A percentile compares a stretch with the other conserved stretches of the same genome.
phyloP scores from a whole-genome alignment of 2,888 invertebrate genomes.

The Lutraria lutraria region DNA sequence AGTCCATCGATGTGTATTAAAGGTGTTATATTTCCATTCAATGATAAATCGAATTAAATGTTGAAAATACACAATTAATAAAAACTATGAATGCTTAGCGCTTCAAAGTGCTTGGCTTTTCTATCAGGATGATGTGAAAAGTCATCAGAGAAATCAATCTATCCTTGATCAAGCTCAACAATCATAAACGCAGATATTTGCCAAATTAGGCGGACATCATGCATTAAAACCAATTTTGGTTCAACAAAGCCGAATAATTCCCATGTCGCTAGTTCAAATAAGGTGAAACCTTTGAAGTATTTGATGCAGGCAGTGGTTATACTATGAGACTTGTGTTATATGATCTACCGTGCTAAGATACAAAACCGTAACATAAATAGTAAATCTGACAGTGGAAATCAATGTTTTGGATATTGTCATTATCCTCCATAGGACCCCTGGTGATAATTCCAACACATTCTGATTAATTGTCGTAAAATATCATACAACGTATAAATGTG shows the following conservation, averaged over 20 bases:
- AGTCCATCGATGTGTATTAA: no score
- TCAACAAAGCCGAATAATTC: slow-evolving; percentile 41
- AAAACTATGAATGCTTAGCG: neutral
- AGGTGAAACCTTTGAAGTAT: slow-evolving; percentile 33
- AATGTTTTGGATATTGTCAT: slow-evolving; percentile 17
- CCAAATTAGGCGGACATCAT: neutral
- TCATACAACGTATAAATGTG: neutral
- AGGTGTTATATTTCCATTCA: no score
- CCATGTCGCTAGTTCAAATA: slow-evolving; percentile 20
- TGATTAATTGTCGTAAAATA: neutral
- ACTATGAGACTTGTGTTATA: slow-evolving; percentile 11
- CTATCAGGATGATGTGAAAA: neutral
- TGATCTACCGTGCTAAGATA: slow-evolving; percentile 25
- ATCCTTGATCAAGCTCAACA: neutral
- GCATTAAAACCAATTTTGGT: slow-evolving; percentile 40
- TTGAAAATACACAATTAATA: neutral
- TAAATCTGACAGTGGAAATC: slow-evolving; percentile 40
- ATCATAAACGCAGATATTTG: neutral
- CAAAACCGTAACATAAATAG: slow-evolving; percentile 17
- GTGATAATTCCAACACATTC: neutral
- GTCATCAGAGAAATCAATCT: neutral
- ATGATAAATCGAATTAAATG: neutral
- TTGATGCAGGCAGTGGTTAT: slow-evolving; percentile 8
- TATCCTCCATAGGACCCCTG: neutral
- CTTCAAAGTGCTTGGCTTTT: neutral